A percentile compares a stretch with the other conserved stretches of the same genome.
Conservation (phyloP, 2,113 vertebrate genomes). For the Lophius piscatorius region DNA sequence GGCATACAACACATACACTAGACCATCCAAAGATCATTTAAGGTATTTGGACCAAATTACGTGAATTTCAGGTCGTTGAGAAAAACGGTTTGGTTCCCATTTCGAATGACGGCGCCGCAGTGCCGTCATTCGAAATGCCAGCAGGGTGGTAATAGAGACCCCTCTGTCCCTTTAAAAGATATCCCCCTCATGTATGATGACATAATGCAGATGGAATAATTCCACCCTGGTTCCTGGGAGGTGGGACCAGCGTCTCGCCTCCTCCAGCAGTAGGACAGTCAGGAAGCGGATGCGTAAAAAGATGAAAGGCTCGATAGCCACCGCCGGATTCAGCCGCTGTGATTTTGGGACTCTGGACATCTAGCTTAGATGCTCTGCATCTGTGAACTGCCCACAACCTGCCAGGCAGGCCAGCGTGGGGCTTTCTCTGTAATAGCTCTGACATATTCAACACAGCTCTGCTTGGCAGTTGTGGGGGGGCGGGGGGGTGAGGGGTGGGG, state of each 20-base stretch:
- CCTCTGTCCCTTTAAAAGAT: constrained; percentile 67
- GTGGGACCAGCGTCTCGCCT: constrained; percentile 84
- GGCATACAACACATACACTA: no score
- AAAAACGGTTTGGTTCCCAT: no score
- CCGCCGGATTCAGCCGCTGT: constrained; percentile 80
- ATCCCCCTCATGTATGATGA: constrained; percentile 67
- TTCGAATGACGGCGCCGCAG: no score
- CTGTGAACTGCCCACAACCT: constrained; percentile 59
- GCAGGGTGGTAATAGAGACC: constrained; percentile 39
- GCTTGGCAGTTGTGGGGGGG: constrained; percentile 51
- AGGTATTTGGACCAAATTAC: no score
- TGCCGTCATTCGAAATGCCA: constrained; percentile 52
- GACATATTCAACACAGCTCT: constrained; percentile 58
- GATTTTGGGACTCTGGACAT: constrained; percentile 61
- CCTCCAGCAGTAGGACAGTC: constrained; percentile 83
- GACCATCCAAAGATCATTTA: no score
- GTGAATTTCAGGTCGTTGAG: no score
- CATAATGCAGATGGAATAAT: constrained; percentile 73
- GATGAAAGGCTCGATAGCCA: constrained; percentile 91
- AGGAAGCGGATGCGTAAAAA: constrained; percentile 94
- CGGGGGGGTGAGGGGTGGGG: no score
- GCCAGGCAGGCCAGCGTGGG: constrained; percentile 45
- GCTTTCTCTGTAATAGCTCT: constrained; percentile 58
- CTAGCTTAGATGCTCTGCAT: constrained; percentile 45
- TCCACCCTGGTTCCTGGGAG: constrained; percentile 62